Conservation (phyloP, 2,888 invertebrate genomes). For the Agrilus biguttatus region DNA sequence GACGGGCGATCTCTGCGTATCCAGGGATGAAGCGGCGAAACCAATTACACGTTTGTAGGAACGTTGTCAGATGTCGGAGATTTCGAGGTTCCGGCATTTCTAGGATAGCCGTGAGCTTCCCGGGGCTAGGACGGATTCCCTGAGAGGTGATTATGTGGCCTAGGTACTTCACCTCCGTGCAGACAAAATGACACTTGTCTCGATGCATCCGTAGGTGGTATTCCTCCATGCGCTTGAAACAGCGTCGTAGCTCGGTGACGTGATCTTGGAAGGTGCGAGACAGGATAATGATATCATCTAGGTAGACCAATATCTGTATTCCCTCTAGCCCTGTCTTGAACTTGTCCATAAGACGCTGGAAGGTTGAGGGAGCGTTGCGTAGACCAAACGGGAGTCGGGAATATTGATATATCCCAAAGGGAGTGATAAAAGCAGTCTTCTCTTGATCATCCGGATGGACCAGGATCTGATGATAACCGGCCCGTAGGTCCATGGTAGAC, state of each 20-base stretch:
- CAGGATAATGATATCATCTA: conserved; percentile 16
- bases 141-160: conserved; percentile 9
- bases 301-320: conserved; percentile 7
- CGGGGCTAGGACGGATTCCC: conserved; percentile 11
- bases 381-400: conserved; percentile 14
- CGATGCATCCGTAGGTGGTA: conserved; percentile 11
- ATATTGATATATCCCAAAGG: conserved; percentile 7
- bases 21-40: conserved; percentile 9
- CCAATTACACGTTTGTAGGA: conserved; percentile 13
- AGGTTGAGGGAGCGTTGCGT: conserved; percentile 14
- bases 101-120: conserved; percentile 11
- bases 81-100: conserved; percentile 6
- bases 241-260: conserved; percentile 9
- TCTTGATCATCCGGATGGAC: conserved; percentile 7
- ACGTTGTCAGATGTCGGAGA: conserved; percentile 10
- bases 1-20: conserved; percentile 8
- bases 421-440: conserved; percentile 14
- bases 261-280: conserved; percentile 12
- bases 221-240: conserved; percentile 8
- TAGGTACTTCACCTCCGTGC: not conserved
- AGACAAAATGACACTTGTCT: conserved; percentile 12
- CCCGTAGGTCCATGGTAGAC: conserved; percentile 9
- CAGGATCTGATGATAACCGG: conserved; percentile 1
- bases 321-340: too few species aligned
- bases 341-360: conserved; percentile 12